Base-by-base conservation (phyloP, 2,113 vertebrate genomes). In the Anarhynchus alexandrinus region DNA sequence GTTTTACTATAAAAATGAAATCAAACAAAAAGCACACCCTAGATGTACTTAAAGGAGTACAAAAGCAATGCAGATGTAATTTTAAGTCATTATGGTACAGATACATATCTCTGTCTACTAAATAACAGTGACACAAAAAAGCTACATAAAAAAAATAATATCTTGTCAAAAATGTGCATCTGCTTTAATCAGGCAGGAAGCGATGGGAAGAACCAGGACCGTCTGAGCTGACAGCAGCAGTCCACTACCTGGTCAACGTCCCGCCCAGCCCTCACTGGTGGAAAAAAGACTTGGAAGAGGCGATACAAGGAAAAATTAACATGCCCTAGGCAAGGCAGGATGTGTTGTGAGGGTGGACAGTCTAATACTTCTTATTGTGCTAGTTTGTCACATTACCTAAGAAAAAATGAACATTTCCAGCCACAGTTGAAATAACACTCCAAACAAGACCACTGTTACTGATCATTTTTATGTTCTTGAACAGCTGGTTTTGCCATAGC, bases 241-340 rank as follows among this genome's bases (percentile, higher is more conserved):
- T 12, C 12, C 34, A 49, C 25, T 27, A 62, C 45, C 30, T 65
- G 26, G 29, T 54, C 36, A 30, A 8, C 11, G 19, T 26, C n/a
- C 23, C 2, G 1, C 9, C 43, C 51, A 70, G 21, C 30, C 42
- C 78, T 71, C 40, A 34, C 0, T 0, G 83, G 23, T 10, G 5
- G 12, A 45, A 73, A 29, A 81, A n/a, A 26, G 23, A n/a, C 40
- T 76, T 54, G n/a, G 20, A 65, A 10, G 23, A 61, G 12, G 5
- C 11, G 27, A 43, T n/a, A 66, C 7, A 34, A 88, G 57, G 5
- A 14, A 72, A 93, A 83, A 72, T 6, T 27, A 64, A 69, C 49
- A 36, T 2, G 19, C 27, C 18, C 5, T 34, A 69, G 13, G 40
- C 82, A 76, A 76, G 9, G 16, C 5, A 73, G 36, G 32, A 58